Base-by-base conservation (phyloP, 2,888 invertebrate genomes). In the Achlya flavicornis region DNA sequence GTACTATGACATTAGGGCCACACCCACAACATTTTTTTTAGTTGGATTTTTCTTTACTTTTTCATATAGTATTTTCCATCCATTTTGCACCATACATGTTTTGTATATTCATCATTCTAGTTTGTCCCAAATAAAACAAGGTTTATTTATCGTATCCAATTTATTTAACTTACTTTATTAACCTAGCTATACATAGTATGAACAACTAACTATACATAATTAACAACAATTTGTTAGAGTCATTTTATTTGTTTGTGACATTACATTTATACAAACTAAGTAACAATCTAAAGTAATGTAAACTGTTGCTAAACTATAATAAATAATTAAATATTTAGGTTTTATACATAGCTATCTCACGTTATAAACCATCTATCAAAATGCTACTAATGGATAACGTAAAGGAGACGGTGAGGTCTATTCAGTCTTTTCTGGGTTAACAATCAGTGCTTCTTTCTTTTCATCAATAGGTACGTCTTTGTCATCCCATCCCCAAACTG, bases 401-500 rank as follows among this genome's bases (percentile, higher is more conserved):
- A 53, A 53, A 19, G 53, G 3, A 53, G 19, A 19, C 7, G 7
- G 38, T 10, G 16, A 4, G 7, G 57, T 38, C 76, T 77, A 86
- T 76, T 85, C 80, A 77, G 79, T 72, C 78, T 85, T 84, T 10
- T 78, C 81, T 11, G 85, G 79, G 66, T 83, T 83, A 33, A 83
- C 71, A 62, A 84, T 77, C 7, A 74, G 70, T 3, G 84, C 74
- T 26, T 73, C 77, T 8, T 76, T 72, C 62, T 81, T 84, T 14
- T 87, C 83, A 58, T 86, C 86, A 16, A 41, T 38, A 0, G 80
- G 69, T 0, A 81, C 72, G 57, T 95, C 95, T 69, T 94, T 94
- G 76, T 96, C 96, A 5, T 95, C 96, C 95, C 96, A 96, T 16
- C 97, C 97, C 97, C 97, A 97, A 26, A 95, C 89, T 14, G 95